Evolutionary conservation across 2,797 vertebrate genomes (phyloP).

Genomic region (Tokudaia muenninki): DNA sequence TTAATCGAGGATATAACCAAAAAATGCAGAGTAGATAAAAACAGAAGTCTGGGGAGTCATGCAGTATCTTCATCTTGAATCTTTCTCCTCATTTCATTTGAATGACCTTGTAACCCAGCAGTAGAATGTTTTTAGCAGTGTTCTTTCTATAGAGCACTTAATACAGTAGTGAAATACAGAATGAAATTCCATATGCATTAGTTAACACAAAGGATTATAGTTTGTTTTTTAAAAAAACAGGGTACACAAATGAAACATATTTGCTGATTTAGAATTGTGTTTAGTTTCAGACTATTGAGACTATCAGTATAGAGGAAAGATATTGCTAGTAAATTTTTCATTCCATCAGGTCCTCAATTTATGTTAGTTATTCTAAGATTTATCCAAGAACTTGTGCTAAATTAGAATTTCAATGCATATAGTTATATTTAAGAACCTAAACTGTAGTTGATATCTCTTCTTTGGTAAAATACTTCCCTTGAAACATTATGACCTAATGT

Average conservation of each 20-base stretch:
- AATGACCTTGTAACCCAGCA: background rate
- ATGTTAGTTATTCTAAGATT: background rate
- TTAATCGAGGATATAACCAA: background rate
- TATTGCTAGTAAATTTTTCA: background rate
- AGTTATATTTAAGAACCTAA: background rate
- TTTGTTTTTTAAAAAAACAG: background rate
- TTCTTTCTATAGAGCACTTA: background rate
- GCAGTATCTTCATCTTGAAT: background rate
- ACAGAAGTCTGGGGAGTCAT: background rate
- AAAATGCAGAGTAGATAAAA: background rate
- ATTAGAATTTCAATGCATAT: background rate
- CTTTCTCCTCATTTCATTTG: background rate
- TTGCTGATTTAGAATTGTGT: background rate
- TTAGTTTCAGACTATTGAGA: background rate
- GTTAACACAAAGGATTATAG: background rate
- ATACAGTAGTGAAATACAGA: background rate
- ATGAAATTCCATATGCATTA: background rate
- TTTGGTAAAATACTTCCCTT: background rate
- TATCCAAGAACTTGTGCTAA: background rate
- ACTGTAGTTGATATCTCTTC: background rate
- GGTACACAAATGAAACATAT: background rate
- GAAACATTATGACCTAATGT: background rate
- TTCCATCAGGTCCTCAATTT: background rate
- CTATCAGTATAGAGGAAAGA: background rate
- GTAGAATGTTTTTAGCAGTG: background rate